These are phyloP conservation scores for Daphoenositta chrysoptera DNA, from an alignment of 2,113 vertebrate genomes.

Conservation along the genomic window DNA sequence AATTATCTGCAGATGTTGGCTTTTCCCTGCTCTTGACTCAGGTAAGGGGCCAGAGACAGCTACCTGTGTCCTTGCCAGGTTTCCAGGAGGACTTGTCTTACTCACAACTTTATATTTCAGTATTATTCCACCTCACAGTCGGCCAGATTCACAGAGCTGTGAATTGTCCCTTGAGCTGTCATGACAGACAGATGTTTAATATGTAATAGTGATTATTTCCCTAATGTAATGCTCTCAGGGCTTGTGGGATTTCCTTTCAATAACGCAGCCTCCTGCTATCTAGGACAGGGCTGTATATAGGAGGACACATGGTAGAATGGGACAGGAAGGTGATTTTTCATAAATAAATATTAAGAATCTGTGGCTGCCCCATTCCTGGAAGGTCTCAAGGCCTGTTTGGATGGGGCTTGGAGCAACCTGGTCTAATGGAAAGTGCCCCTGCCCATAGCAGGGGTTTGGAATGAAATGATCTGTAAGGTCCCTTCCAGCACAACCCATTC, in stretches of 20 bases:
- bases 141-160: neutral
- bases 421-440: neutral
- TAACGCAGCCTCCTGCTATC: neutral
- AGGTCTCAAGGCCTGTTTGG: neutral
- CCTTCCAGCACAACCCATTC: neutral
- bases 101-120: neutral
- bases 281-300: neutral
- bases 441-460: neutral
- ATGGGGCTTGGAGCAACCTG: neutral
- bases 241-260: neutral
- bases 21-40: neutral
- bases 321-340: neutral
- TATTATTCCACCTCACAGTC: neutral
- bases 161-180: neutral
- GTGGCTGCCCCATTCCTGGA: neutral
- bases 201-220: neutral
- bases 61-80: neutral
- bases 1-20: neutral
- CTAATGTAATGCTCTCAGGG: neutral
- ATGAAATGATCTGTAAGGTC: neutral
- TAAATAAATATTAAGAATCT: neutral
- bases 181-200: neutral
- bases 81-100: neutral
- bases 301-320: neutral
- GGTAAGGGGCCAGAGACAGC: neutral